phyloP scores from a whole-genome alignment of 2,888 invertebrate species.

The Hirtodrosophila cameraria region DNA sequence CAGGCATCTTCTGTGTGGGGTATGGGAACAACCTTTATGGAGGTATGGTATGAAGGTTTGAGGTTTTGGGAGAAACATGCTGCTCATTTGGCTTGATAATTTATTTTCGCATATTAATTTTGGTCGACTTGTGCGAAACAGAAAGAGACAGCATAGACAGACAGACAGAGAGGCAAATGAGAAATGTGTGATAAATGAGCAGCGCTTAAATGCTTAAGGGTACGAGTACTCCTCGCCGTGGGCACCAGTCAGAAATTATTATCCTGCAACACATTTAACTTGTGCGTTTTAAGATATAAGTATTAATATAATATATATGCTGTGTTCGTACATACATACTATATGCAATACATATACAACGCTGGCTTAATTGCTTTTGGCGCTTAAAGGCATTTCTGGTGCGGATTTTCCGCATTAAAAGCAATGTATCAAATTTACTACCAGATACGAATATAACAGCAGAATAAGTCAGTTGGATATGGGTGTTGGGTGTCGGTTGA shows the following conservation, averaged over 20 bases:
- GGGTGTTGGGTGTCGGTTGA: slow-evolving; percentile 34
- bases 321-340: neutral
- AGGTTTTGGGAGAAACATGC: slow-evolving; percentile 50
- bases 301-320: slow-evolving; percentile 16
- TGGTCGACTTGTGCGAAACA: slow-evolving; percentile 47
- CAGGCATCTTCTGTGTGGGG: neutral
- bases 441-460: no score
- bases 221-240: slow-evolving; percentile 29
- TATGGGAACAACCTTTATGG: slow-evolving; percentile 38
- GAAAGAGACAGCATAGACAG: neutral
- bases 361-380: slow-evolving; percentile 59
- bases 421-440: slow-evolving; percentile 7
- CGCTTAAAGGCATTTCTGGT: slow-evolving; percentile 12
- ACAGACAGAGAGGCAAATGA: slow-evolving; percentile 54
- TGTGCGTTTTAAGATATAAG: slow-evolving; percentile 26
- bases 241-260: slow-evolving; percentile 41
- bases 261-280: slow-evolving; percentile 27
- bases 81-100: slow-evolving; percentile 78
- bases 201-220: slow-evolving; percentile 65
- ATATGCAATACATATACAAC: neutral
- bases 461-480: slow-evolving; percentile 8
- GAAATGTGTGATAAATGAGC: slow-evolving; percentile 77
- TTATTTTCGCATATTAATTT: slow-evolving; percentile 79
- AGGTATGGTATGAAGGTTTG: no score
- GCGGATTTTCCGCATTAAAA: slow-evolving; percentile 11